These are phyloP conservation scores for Troilus luridus DNA, from an alignment of 2,888 invertebrate genomes.

Conservation along the genomic window DNA sequence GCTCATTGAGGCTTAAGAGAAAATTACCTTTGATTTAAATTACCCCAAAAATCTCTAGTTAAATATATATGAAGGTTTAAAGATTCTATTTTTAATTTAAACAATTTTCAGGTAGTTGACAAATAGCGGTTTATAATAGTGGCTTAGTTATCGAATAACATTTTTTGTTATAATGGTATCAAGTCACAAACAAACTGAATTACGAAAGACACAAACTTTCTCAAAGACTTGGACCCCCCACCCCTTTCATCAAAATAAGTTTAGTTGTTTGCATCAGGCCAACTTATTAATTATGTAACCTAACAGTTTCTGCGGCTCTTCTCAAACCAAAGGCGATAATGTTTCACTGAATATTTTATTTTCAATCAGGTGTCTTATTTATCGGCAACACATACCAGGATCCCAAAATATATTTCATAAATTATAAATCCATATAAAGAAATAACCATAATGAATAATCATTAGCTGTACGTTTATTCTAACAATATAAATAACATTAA, in stretches of 20 bases:
- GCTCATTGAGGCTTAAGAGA: too few relatives aligned
- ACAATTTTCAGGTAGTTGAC: not conserved
- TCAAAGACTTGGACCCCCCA: not conserved
- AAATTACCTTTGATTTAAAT: too few relatives aligned
- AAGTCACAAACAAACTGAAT: conserved; percentile 37
- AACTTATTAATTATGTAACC: not conserved
- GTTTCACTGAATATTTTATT: not conserved
- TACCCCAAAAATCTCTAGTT: too few relatives aligned
- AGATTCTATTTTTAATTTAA: not conserved
- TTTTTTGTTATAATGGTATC: not conserved
- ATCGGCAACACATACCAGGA: not conserved
- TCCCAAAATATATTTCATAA: not conserved
- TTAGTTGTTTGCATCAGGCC: not conserved
- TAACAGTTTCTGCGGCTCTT: not conserved
- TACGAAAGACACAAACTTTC: conserved; percentile 1
- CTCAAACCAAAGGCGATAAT: not conserved
- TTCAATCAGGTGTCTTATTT: not conserved
- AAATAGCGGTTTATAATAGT: not conserved
- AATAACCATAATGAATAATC: too few relatives aligned
- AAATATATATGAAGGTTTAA: too few relatives aligned
- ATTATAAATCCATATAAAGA: too few relatives aligned
- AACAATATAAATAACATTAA: too few relatives aligned
- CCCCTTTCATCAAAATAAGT: conserved; percentile 2
- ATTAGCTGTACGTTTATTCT: too few relatives aligned
- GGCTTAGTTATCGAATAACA: not conserved